Evolutionary conservation across 2,888 invertebrate species (phyloP), one percentile per base, ranked within the genome.

Genomic region (Agonopterix alstromeriana): DNA sequence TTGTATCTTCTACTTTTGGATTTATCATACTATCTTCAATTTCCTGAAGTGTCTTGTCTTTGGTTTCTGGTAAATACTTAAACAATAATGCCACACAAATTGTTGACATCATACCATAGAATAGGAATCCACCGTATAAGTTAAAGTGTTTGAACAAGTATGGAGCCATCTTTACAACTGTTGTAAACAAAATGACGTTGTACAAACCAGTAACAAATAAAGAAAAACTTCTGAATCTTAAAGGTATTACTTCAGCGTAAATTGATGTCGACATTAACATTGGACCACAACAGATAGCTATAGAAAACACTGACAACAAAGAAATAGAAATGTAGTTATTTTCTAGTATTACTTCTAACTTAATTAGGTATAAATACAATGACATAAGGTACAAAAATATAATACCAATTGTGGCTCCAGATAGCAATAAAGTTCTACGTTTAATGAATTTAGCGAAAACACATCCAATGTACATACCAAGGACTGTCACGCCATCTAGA

Each of bases 61-160:
- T 77, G 3, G 71, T 75, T 57, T 75, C 75, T 1, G 75, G 76
- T 11, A 75, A 51, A 54, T 67, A 68, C 47, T 53, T 65, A 36
- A 65, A 70, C 35, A 72, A 46, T 2, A 70, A 5, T 3, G 58
- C 9, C 9, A 65, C 47, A 17, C 41, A 45, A 1, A 60, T 9
- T 0, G 54, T 38, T 3, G 61, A 54, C 5, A 42, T 14, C 12
- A 67, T 35, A 1, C 58, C 71, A 44, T 64, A 73, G 8, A 54
- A 53, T 0, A 73, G 43, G 48, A 68, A 74, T 0, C 56, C 42
- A 3, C 70, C 72, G 8, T 73, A 65, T 5, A 66, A 27, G 5
- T 56, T 63, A 12, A 63, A 57, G 7, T 2, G 4, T 35, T 43
- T 64, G 36, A 75, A 63, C 12, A 72, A 38, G 4, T 49, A 60